Conservation (phyloP, 2,888 invertebrate genomes). For the Sphecodes monilicornis region DNA sequence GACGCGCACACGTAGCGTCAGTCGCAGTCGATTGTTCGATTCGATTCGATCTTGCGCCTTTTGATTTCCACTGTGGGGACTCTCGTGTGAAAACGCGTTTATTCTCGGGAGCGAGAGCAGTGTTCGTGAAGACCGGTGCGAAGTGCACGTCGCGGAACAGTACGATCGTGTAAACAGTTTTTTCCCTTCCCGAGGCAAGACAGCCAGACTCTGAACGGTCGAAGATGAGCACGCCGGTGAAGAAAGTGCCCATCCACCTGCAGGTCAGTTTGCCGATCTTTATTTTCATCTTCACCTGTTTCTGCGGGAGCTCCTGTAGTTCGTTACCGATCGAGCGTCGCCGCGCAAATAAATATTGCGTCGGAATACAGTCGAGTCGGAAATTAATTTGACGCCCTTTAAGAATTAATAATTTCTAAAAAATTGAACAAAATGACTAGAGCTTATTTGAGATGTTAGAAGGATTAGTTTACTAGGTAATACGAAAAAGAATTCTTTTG, state of each 20-base stretch:
- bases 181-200: constrained; percentile 13
- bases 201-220: constrained; percentile 16
- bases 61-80: constrained; percentile 17
- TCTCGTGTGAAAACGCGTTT: constrained; percentile 25
- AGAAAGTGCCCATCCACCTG: constrained; percentile 97
- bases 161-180: constrained; percentile 20
- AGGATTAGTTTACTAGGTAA: no score
- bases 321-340: constrained; percentile 10
- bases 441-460: no score
- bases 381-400: no score
- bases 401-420: no score
- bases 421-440: no score
- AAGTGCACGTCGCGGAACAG: constrained; percentile 13
- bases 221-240: constrained; percentile 92
- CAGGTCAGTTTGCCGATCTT: constrained; percentile 88
- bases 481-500: no score
- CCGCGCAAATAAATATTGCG: constrained; percentile 30
- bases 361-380: no score
- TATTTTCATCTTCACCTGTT: constrained; percentile 17
- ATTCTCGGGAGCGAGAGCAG: constrained; percentile 38
- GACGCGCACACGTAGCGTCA: constrained; percentile 59
- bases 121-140: constrained; percentile 24
- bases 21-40: constrained; percentile 59
- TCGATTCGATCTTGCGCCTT: constrained; percentile 42
- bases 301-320: no score